Evolutionary conservation across 2,888 invertebrate species (phyloP).

Genomic region (Pilophorus perplexus): DNA sequence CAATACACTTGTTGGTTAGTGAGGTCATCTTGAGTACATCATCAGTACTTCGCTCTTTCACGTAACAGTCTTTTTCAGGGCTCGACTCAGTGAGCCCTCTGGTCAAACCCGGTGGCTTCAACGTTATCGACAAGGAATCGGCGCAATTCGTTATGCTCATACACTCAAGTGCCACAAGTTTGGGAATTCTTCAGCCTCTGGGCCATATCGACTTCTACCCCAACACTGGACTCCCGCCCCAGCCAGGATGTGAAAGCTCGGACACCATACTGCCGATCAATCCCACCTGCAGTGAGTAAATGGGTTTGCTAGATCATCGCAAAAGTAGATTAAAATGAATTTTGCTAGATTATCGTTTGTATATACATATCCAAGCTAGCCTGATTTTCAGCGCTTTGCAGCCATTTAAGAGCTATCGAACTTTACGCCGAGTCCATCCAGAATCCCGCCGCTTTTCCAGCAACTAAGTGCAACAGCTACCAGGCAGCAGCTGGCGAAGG

Average conservation of each 20-base stretch:
- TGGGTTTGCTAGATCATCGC: too few relatives aligned
- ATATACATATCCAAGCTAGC: too few relatives aligned
- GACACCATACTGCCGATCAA: neutral
- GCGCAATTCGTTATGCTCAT: neutral
- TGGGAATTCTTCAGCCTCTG: neutral
- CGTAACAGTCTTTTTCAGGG: conserved; percentile 58
- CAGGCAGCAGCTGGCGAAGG: neutral
- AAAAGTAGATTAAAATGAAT: neutral
- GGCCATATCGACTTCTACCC: neutral
- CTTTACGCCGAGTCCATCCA: neutral
- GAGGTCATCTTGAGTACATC: too few relatives aligned
- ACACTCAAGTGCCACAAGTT: neutral
- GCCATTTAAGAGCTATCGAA: neutral
- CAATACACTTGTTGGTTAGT: neutral
- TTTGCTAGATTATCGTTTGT: too few relatives aligned
- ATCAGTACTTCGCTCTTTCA: too few relatives aligned
- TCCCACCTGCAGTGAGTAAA: neutral
- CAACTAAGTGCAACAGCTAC: neutral
- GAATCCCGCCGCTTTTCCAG: neutral
- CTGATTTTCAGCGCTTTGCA: too few relatives aligned
- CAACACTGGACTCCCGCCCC: neutral
- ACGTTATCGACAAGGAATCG: conserved; percentile 58
- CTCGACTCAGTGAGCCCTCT: conserved; percentile 80
- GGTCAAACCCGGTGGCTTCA: conserved; percentile 63
- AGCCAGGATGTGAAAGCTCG: neutral